phyloP scores from a whole-genome alignment of 2,113 vertebrate genomes.

The Pangasianodon gigas region DNA sequence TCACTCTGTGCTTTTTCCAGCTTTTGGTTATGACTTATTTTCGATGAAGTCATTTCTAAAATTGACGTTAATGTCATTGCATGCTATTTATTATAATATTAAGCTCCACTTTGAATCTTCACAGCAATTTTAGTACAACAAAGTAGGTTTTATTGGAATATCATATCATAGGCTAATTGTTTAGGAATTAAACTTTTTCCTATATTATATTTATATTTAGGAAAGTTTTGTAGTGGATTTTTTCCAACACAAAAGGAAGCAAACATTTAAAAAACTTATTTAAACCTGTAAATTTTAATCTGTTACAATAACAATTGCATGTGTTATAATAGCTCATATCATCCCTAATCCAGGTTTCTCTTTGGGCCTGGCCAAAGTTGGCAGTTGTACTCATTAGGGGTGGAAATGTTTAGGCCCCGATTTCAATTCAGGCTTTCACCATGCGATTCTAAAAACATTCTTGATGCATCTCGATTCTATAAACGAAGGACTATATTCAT shows the following conservation, averaged over 20 bases:
- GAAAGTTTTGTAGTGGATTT: slow-evolving; percentile 46
- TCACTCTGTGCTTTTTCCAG: slow-evolving; percentile 47
- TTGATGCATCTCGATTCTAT: slow-evolving; percentile 15
- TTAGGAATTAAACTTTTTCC: slow-evolving; percentile 31
- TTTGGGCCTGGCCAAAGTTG: background rate
- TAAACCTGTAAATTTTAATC: slow-evolving; percentile 27
- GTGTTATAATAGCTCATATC: slow-evolving; percentile 17
- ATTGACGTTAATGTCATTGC: slow-evolving; percentile 45
- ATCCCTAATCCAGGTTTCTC: slow-evolving; percentile 1
- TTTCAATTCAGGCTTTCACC: background rate
- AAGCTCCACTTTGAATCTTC: slow-evolving; percentile 45
- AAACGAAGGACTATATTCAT: background rate
- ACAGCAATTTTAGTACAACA: slow-evolving; percentile 36
- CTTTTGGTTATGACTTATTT: slow-evolving; percentile 39
- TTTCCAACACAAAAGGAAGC: slow-evolving; percentile 42
- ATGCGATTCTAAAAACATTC: background rate
- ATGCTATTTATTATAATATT: slow-evolving; percentile 46
- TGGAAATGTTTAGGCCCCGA: background rate
- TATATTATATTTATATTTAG: slow-evolving; percentile 49
- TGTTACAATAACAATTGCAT: slow-evolving; percentile 32
- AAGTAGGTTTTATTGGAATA: slow-evolving; percentile 39
- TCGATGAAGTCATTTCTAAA: slow-evolving; percentile 28
- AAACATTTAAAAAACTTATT: slow-evolving; percentile 20
- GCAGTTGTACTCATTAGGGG: background rate
- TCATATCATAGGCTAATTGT: slow-evolving; percentile 35